Evolutionary conservation across 2,888 invertebrate species (phyloP).

Genomic region (Cancer borealis): DNA sequence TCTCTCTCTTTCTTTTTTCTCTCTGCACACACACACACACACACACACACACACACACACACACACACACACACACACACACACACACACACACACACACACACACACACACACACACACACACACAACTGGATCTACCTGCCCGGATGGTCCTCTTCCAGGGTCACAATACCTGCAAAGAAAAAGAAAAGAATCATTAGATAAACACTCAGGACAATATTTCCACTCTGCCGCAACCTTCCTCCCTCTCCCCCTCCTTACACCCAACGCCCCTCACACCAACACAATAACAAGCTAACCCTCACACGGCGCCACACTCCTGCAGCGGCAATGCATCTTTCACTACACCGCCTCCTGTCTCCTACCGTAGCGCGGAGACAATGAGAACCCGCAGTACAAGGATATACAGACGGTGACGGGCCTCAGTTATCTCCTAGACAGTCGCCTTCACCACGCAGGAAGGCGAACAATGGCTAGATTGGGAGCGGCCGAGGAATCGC

Average conservation of each 20-base stretch:
- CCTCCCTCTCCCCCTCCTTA: background rate
- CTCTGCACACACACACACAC: background rate
- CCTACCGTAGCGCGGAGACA: background rate
- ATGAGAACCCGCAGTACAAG: background rate
- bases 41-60: constrained; percentile 11
- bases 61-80: background rate
- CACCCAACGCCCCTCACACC: background rate
- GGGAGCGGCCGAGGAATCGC: constrained; percentile 24
- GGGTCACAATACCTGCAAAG: background rate
- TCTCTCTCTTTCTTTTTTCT: background rate
- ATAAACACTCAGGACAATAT: background rate
- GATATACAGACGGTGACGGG: background rate
- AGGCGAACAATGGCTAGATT: background rate
- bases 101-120: too few relatives aligned
- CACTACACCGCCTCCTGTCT: background rate
- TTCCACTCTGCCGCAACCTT: background rate
- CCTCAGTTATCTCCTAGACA: background rate
- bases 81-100: too few relatives aligned
- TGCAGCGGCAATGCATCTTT: background rate
- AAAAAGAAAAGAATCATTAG: background rate
- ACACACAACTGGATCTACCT: background rate
- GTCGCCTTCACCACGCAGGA: background rate
- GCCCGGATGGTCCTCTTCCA: background rate
- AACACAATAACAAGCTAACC: background rate
- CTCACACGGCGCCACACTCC: background rate